Evolutionary conservation across 2,113 vertebrate species (phyloP), one percentile per base, ranked within the genome.

Genomic region (Chloropsis cyanopogon): DNA sequence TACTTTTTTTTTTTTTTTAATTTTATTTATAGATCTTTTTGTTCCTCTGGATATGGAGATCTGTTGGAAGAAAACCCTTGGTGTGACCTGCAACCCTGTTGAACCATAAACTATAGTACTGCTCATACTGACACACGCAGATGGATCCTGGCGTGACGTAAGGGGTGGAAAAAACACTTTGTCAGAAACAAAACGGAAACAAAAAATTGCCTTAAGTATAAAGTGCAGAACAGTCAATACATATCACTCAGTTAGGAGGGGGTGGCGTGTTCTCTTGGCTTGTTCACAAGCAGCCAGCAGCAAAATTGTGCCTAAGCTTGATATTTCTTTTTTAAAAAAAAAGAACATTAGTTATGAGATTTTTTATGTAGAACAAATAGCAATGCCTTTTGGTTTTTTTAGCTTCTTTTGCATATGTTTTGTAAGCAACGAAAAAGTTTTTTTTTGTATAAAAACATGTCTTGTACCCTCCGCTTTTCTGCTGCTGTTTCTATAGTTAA

Each of bases 401-500:
- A 97, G 96, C 94, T 98, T 98, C 95, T 97, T 98, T 98, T 97
- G 97, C 97, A 82, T 98, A 97, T 97, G 97, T 98, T 98, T 98
- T 98, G 96, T 98, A 98, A 98, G 98, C 97, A 83, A 98, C 39
- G 31, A 95, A 90, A 95, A 93, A 89, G 33, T 69, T 49, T 78
- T 97, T 97, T 98, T 97, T 97, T 97, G 97, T 98, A 96, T 97
- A 90, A 95, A 95, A 96, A 92, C 97, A 94, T 95, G 97, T 97
- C 95, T 97, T 93, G n/a, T 96, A 97, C 97, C 94, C 98, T 96
- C 94, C 44, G 94, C 97, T 97, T 97, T 97, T 97, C 96, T 98
- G 97, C 97, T 98, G 97, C 98, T 98, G 97, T 97, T 98, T 97
- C 96, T 97, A 93, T 97, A 97, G 94, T 95, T 96, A 86, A 96